A percentile compares a stretch with the other conserved stretches of the same genome.
These are phyloP conservation scores for Furcula furcula DNA, from an alignment of 2,888 invertebrate genomes.

Conservation along the genomic window DNA sequence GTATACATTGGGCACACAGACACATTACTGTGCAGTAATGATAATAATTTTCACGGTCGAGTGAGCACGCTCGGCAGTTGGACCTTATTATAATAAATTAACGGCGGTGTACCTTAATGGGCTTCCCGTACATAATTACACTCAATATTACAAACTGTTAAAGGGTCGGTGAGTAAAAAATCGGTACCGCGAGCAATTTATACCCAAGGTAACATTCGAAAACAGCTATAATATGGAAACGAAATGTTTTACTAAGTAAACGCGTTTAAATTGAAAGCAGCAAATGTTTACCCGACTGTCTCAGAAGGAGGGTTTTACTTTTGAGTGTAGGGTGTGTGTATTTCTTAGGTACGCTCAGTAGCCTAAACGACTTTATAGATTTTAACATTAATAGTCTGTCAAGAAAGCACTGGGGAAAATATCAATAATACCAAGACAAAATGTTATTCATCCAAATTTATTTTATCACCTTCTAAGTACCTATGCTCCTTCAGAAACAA, in stretches of 20 bases:
- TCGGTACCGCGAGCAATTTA: conserved; percentile 31
- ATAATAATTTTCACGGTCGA: conserved; percentile 75
- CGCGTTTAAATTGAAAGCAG: conserved; percentile 27
- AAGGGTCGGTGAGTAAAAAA: conserved; percentile 50
- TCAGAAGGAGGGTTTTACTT: too few species aligned
- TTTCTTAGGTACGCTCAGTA: too few species aligned
- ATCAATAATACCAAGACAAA: too few species aligned
- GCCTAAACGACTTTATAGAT: too few species aligned
- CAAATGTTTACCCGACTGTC: too few species aligned
- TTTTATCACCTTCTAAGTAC: too few species aligned
- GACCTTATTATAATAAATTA: conserved; percentile 77
- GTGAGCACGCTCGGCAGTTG: conserved; percentile 68
- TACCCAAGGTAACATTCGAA: conserved; percentile 30
- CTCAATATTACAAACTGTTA: conserved; percentile 59
- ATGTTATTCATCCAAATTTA: too few species aligned
- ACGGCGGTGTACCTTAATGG: conserved; percentile 69
- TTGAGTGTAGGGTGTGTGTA: too few species aligned
- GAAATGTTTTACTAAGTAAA: conserved; percentile 33
- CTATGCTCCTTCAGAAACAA: too few species aligned
- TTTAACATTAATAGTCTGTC: too few species aligned
- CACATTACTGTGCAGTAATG: conserved; percentile 60
- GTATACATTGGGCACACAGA: conserved; percentile 25
- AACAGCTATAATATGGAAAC: conserved; percentile 28
- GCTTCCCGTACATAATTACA: conserved; percentile 62
- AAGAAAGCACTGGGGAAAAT: too few species aligned